These are phyloP conservation scores for Zoanthus gigantus DNA, from an alignment of 92 coral and sea anemone species.

Conservation along the genomic window DNA sequence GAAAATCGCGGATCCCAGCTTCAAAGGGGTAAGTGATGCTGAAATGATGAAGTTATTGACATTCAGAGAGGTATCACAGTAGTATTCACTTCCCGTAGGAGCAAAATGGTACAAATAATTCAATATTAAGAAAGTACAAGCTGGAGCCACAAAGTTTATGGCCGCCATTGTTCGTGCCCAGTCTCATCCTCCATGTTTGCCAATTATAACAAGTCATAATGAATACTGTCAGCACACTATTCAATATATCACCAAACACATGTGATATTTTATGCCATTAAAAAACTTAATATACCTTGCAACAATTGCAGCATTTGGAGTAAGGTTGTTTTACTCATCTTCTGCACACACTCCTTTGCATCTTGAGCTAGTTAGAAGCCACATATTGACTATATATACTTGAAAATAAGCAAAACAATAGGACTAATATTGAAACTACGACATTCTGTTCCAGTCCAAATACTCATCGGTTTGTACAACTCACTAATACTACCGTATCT, in stretches of 20 bases:
- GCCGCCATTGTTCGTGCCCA: too few species aligned
- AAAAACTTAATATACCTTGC: background rate
- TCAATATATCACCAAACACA: background rate
- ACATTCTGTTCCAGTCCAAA: too few species aligned
- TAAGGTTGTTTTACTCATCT: conserved; percentile 39
- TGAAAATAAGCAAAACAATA: too few species aligned
- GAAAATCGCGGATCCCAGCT: conserved; percentile 18
- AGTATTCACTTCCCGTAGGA: background rate
- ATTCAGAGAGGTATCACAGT: background rate
- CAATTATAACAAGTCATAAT: background rate
- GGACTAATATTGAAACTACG: too few species aligned
- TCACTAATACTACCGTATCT: too few species aligned
- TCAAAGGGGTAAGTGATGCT: conserved; percentile 29
- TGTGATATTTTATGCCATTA: background rate
- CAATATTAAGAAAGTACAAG: too few species aligned
- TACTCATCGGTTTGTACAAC: too few species aligned
- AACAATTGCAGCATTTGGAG: background rate
- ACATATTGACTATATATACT: too few species aligned
- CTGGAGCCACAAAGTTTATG: too few species aligned
- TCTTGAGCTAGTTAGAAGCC: conserved; percentile 4
- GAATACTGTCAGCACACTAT: background rate
- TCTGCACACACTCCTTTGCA: conserved; percentile 15
- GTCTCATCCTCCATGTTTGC: background rate
- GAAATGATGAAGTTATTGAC: conserved; percentile 9
- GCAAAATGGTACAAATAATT: conserved; percentile 16